Conservation (phyloP, 2,797 vertebrate species). For the Lerista edwardsae region DNA sequence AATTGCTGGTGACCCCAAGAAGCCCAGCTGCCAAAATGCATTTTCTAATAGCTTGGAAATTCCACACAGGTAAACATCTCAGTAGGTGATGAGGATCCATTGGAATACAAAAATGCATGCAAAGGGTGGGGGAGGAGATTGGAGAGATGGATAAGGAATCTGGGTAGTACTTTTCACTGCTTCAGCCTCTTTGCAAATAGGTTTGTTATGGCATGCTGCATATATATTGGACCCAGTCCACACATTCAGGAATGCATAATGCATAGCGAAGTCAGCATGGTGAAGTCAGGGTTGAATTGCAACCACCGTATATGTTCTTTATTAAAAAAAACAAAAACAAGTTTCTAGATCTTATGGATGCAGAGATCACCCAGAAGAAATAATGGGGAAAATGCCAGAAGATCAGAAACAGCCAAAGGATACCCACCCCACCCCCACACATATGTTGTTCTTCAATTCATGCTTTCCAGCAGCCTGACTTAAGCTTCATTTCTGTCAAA, state of each 20-base stretch:
- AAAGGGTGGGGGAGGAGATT: neutral
- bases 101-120: constrained; percentile 1
- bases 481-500: neutral
- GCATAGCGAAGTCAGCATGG: neutral
- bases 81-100: constrained; percentile 7
- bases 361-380: neutral
- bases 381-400: neutral
- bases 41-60: constrained; percentile 44
- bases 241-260: neutral
- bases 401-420: neutral
- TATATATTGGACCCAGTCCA: neutral
- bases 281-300: neutral
- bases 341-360: neutral
- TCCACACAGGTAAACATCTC: constrained; percentile 26
- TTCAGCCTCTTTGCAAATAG: neutral
- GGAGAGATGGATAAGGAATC: neutral
- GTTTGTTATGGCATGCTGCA: neutral
- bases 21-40: constrained; percentile 18
- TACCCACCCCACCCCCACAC: too few species aligned
- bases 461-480: neutral
- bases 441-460: neutral
- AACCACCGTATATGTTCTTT: neutral
- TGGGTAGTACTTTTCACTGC: neutral
- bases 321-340: neutral
- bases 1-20: constrained; percentile 31